phyloP scores from a whole-genome alignment of 2,113 vertebrate species.

The Columbina picui region DNA sequence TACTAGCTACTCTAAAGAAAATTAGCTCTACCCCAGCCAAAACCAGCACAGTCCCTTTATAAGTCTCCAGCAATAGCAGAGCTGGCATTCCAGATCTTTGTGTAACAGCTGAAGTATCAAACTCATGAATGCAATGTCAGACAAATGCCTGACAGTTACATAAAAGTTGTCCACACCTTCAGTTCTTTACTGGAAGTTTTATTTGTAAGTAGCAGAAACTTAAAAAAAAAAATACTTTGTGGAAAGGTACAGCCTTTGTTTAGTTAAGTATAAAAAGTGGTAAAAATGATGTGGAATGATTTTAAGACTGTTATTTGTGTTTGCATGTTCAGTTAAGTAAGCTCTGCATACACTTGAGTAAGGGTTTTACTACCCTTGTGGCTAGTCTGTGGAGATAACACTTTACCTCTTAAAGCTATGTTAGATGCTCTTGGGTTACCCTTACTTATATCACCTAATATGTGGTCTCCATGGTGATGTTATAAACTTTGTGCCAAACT shows the following conservation, averaged over 20 bases:
- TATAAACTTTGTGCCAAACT: background rate
- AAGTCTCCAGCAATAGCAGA: rapidly evolving
- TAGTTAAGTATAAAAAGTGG: background rate
- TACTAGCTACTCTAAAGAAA: too few species aligned
- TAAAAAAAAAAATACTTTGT: background rate
- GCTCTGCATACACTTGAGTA: background rate
- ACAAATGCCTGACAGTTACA: background rate
- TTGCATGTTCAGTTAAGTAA: background rate
- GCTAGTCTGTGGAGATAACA: background rate
- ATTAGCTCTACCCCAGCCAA: too few species aligned
- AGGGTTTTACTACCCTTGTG: background rate
- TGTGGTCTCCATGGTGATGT: background rate
- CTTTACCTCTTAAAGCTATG: background rate
- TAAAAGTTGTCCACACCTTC: background rate
- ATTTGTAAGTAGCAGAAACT: background rate
- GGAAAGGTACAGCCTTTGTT: background rate
- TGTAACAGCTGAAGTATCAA: background rate
- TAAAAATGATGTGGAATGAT: background rate
- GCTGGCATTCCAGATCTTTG: background rate
- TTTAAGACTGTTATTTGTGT: background rate
- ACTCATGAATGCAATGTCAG: background rate
- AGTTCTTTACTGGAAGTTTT: background rate
- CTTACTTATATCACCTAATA: background rate
- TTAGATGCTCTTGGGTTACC: background rate
- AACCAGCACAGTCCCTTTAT: background rate